Conservation (phyloP, 2,888 invertebrate species). For the Drosophila diplacantha region DNA sequence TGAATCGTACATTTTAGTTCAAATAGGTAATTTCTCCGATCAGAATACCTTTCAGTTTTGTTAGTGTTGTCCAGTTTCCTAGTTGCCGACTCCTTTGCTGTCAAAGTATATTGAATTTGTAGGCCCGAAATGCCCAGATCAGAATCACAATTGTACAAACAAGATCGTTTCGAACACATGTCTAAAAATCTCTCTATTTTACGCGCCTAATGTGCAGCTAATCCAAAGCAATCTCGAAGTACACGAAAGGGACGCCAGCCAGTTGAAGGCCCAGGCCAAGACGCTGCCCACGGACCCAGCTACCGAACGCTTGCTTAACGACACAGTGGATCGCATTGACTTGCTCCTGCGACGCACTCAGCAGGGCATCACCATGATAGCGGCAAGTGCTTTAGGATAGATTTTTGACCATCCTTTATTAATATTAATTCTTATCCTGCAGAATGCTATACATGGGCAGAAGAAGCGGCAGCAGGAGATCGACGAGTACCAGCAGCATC, state of each 20-base stretch:
- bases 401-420: rapidly evolving
- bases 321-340: conserved; percentile 82
- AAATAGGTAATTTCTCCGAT: conserved; percentile 24
- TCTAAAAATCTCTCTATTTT: conserved; percentile 27
- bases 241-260: conserved; percentile 83
- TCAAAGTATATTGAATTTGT: conserved; percentile 7
- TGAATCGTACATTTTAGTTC: conserved; percentile 59
- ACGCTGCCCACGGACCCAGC: conserved; percentile 83
- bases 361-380: conserved; percentile 81
- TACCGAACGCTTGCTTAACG: conserved; percentile 75
- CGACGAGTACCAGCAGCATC: conserved; percentile 79
- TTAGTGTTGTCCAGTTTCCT: conserved; percentile 39
- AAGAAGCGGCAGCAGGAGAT: conserved; percentile 80
- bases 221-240: conserved; percentile 84
- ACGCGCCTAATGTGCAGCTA: conserved; percentile 78
- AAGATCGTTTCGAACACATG: conserved; percentile 9
- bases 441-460: conserved; percentile 80
- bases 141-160: conserved; percentile 2
- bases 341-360: conserved; percentile 84
- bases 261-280: conserved; percentile 82
- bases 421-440: neutral
- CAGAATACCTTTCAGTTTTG: conserved; percentile 18
- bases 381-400: conserved; percentile 67
- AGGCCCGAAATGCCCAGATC: conserved; percentile 9
- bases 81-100: conserved; percentile 47